Evolutionary conservation across 2,113 vertebrate genomes (phyloP).

Genomic region (Onychostoma macrolepis): DNA sequence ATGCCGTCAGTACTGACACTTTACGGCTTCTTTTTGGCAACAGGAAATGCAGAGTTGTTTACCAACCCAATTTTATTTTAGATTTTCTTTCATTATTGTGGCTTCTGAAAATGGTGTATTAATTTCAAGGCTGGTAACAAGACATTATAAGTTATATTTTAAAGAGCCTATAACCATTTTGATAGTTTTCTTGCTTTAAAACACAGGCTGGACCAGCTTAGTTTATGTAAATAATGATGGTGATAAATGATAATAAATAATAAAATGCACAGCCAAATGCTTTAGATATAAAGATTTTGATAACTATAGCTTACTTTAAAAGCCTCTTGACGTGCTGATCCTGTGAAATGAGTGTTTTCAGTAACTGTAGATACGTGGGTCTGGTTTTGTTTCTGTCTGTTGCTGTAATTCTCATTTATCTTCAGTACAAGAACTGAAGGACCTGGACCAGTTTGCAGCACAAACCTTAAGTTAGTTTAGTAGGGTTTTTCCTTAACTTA

Average conservation of each 20-base stretch:
- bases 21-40: neutral
- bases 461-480: neutral
- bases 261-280: neutral
- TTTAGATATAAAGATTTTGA: neutral
- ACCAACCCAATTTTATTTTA: neutral
- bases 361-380: neutral
- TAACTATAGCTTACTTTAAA: neutral
- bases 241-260: neutral
- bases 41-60: neutral
- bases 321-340: neutral
- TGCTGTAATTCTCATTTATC: neutral
- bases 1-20: neutral
- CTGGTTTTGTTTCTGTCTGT: neutral
- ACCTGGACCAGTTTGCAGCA: neutral
- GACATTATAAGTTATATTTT: neutral
- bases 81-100: neutral
- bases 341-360: neutral
- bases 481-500: neutral
- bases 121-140: neutral
- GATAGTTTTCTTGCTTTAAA: neutral
- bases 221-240: neutral
- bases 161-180: neutral
- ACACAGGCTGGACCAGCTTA: neutral
- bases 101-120: neutral
- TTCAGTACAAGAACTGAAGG: neutral